Evolutionary conservation across 2,797 vertebrate genomes (phyloP), one percentile per base, ranked within the genome.

Genomic region (Hydrolagus colliei): DNA sequence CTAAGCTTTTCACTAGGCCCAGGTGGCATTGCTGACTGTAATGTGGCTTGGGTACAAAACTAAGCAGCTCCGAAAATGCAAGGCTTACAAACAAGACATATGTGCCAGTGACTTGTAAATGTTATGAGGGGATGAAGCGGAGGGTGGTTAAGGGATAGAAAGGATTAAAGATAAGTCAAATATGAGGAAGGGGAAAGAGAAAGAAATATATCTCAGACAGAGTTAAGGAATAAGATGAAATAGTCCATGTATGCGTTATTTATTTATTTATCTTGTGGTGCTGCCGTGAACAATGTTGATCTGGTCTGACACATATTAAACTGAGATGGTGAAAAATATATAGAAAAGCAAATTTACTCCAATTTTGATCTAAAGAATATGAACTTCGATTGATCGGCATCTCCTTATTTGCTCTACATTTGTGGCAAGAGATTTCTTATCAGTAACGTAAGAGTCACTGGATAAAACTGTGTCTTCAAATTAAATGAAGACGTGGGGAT

Each of bases 1-100:
- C 92, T 90, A 89, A 93, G 91, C 91, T 95, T 93, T 95, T 89
- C 72, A 89, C 91, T 88, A 90, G 91, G 88, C 91, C 92, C 87
- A 71, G 32, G 65, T 84, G 18, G 32, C 9, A 68, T 18, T 12
- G 16, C 65, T 84, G 79, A n/a, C 65, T 52, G 6, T 52, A 84
- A 41, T 84, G 35, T 84, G 79, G 65, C 79, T 27, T 9, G 32
- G 65, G 18, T 32, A 41, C 79, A 68, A 80, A 65, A 65, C 22
- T 32, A 67, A 68, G 32, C 65, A 20, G 18, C 32, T 71, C 79
- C 8, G 65, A 0, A 68, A 82, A 82, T 20, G 9, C 22, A 80
- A 4, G 35, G 16, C 18, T 35, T 82, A 67, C 18, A 62, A 82
- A 68, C 27, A 20, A 18, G 35, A 14, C 63, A 68, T 82, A 35